A percentile compares a stretch with the other conserved stretches of the same genome.
These are phyloP conservation scores for Notolepis coatsorum DNA, from an alignment of 2,797 vertebrate species.

Conservation along the genomic window DNA sequence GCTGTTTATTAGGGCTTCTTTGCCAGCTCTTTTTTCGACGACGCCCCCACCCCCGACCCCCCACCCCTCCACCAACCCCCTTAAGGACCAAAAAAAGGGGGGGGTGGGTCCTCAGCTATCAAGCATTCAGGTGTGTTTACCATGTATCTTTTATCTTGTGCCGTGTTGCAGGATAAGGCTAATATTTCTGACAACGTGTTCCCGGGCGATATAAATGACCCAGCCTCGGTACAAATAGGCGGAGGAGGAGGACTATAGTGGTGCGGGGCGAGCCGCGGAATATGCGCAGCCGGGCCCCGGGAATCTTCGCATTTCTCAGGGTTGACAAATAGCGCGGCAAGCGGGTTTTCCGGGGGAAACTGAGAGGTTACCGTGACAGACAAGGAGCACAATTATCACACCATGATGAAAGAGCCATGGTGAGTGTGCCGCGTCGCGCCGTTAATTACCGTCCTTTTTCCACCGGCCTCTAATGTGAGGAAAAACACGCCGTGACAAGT, in stretches of 20 bases:
- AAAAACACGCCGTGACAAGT: conserved; percentile 99
- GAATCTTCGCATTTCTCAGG: conserved; percentile 77
- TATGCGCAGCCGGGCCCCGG: conserved; percentile 67
- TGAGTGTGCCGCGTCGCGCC: conserved; percentile 86
- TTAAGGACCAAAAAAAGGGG: conserved; percentile 43
- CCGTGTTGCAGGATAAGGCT: conserved; percentile 82
- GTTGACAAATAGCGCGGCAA: conserved; percentile 93
- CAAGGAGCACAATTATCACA: conserved; percentile 99
- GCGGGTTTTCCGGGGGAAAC: conserved; percentile 85
- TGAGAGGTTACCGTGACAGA: conserved; percentile 96
- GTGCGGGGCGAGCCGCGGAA: conserved; percentile 72
- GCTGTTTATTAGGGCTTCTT: conserved; percentile 74
- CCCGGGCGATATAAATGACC: conserved; percentile 89
- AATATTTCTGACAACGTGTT: conserved; percentile 87
- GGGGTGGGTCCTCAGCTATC: conserved; percentile 54
- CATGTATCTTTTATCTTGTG: conserved; percentile 83
- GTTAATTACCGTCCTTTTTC: conserved; percentile 99
- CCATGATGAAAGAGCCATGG: conserved; percentile 97
- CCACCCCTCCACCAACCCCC: conserved; percentile 20
- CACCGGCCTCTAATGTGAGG: conserved; percentile 98
- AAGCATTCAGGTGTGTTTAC: conserved; percentile 79
- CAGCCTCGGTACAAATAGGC: conserved; percentile 86
- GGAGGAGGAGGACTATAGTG: conserved; percentile 84
- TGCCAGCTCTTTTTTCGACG: conserved; percentile 64
- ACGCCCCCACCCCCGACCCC: too few species aligned